Evolutionary conservation across 2,113 vertebrate species (phyloP), one percentile per base, ranked within the genome.

Genomic region (Candoia aspera): DNA sequence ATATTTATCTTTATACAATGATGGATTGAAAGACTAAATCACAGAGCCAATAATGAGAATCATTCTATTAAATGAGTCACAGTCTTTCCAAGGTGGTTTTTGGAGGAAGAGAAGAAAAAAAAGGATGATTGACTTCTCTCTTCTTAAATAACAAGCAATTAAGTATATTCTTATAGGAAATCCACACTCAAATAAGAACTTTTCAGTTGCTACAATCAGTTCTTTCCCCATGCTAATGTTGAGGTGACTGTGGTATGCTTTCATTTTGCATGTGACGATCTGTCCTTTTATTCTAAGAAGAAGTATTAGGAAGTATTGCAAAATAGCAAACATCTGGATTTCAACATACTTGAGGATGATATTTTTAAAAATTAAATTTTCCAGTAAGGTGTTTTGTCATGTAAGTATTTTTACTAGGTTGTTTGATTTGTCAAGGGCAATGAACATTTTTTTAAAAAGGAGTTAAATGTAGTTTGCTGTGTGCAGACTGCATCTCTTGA

Each of bases 1-100:
- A 98, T 97, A 98, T 98, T 98, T 97, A 94, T 97, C 96, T 97
- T 97, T 98, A 93, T 96, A 94, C 96, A 95, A 95, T 94, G 96
- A 92, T 86, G 96, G 83, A 94, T 95, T 97, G 96, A 96, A 97
- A 97, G 91, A 93, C 95, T 96, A 94, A 92, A 90, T 23, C 91
- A 96, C 94, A 93, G 93, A 95, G 94, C 96, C 95, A 97, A 95
- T 97, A 97, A 95, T 97, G 94, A 96, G 95, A 95, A 97, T 94
- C 94, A 92, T 96, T 92, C 93, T 96, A 95, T 97, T 96, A 96
- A 96, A 64, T 97, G 97, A 97, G 94, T 97, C 95, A 97, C 96
- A 95, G 94, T 97, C 94, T 96, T 91, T 95, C 68, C 95, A 93
- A 97, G 94, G 92, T 94, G 93, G 62, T 92, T 96, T 95, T 96